Percentiles rank a stretch among this genome's conserved stretches.
phyloP scores from a whole-genome alignment of 1,140 invertebrate species.

The Acromyrmex heyeri region DNA sequence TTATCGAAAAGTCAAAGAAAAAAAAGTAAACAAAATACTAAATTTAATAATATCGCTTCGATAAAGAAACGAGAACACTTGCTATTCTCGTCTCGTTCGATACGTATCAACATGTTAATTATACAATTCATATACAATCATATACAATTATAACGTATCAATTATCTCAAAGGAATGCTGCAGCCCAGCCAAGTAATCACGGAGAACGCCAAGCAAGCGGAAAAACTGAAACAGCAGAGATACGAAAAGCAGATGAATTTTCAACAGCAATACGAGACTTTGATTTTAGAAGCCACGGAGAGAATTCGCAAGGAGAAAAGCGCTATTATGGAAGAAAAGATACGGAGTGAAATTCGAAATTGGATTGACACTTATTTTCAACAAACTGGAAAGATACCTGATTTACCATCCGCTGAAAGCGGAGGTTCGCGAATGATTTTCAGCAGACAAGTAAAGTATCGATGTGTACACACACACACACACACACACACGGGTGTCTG shows the following conservation, averaged over 20 bases:
- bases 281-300: constrained; percentile 88
- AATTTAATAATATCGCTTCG: too few species aligned
- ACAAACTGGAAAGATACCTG: constrained; percentile 95
- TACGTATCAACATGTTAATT: too few species aligned
- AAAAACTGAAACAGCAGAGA: constrained; percentile 88
- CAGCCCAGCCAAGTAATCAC: constrained; percentile 81
- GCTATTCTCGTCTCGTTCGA: too few species aligned
- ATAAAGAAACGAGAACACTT: neutral
- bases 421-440: constrained; percentile 95
- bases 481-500: fast-evolving
- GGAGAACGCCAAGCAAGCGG: constrained; percentile 79
- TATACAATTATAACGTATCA: neutral
- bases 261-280: constrained; percentile 88
- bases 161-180: constrained; percentile 83
- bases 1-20: too few species aligned
- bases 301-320: constrained; percentile 89
- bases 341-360: constrained; percentile 93
- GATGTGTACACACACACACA: neutral
- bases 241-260: constrained; percentile 89
- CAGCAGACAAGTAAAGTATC: constrained; percentile 89
- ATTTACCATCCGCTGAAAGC: constrained; percentile 95
- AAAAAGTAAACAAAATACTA: too few species aligned
- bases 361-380: constrained; percentile 94
- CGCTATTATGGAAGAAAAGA: constrained; percentile 92
- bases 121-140: too few species aligned